phyloP scores from a whole-genome alignment of 2,888 invertebrate species.

The Machimus atricapillus region DNA sequence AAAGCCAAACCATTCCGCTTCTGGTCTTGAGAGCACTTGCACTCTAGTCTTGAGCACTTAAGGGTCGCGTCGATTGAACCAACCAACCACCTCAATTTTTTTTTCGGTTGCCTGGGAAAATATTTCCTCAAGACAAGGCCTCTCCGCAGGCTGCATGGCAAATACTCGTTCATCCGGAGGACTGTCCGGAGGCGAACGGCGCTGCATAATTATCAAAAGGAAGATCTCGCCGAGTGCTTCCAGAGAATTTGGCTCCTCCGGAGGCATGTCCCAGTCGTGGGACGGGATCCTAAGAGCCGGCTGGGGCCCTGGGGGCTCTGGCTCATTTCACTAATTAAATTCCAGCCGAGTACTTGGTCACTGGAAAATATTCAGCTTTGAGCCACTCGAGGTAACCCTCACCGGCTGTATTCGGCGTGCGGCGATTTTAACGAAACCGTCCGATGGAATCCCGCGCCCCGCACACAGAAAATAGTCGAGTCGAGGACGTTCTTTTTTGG shows the following conservation, averaged over 20 bases:
- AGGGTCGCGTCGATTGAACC: constrained; percentile 6
- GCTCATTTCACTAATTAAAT: constrained; percentile 44
- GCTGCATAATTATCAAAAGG: constrained; percentile 14
- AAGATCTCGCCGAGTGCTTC: constrained; percentile 11
- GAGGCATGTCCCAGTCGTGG: neutral
- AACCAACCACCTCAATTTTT: constrained; percentile 19
- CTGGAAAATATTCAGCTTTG: constrained; percentile 35
- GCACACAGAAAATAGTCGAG: neutral
- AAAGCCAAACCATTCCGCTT: neutral
- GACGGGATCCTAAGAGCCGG: neutral
- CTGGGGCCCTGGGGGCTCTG: neutral
- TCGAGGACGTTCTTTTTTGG: constrained; percentile 18
- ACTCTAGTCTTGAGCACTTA: neutral
- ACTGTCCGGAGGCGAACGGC: neutral
- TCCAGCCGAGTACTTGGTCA: constrained; percentile 44
- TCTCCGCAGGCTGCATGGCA: constrained; percentile 8
- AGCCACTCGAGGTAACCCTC: neutral
- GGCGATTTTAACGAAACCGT: neutral
- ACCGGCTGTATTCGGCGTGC: neutral
- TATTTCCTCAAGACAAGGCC: neutral
- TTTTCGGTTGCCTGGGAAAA: constrained; percentile 17
- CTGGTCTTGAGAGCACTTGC: neutral
- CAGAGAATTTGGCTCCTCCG: neutral
- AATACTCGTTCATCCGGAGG: constrained; percentile 6
- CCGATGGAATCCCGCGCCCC: neutral